Evolutionary conservation across 1,140 invertebrate species (phyloP), one percentile per base, ranked within the genome.

Genomic region (Diabrotica undecimpunctata): DNA sequence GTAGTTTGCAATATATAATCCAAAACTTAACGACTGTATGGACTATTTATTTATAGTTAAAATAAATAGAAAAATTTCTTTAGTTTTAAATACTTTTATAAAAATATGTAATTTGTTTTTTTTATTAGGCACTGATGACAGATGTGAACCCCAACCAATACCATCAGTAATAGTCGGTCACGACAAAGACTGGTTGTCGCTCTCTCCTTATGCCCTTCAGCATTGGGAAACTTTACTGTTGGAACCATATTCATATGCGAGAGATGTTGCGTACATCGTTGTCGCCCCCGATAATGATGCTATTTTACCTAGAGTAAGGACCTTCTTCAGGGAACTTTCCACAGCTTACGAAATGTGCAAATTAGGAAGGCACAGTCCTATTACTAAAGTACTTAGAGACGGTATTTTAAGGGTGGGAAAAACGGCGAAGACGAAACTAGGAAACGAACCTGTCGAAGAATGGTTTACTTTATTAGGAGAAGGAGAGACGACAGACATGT

Each of bases 141-240:
- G 94, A 55, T 96, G 94, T 80, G 95, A 97, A 75, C 96, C 96
- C 8, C 95, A 98, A 80, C 96, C 96, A 0, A 96, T 99, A 72
- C 96, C 96, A 7, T 91, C 93, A 5, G 81, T 98, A 14, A 85
- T 97, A 55, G 93, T 97, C 46, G 95, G 95, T 2, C 90, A 94
- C 80, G 96, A 98, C 71, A 91, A 94, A 73, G 96, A 99, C 79
- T 97, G 95, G 93, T 79, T 98, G 4, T 91, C 93, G 3, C 80
- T 98, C 25, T 94, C 95, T 9, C 96, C 96, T 0, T 94, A 95
- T 77, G 92, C 94, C 12, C 82, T 99, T 25, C 90, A 92, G 63
- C 95, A 93, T 74, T 98, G 96, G 96, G 96, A 98, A 78, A 94
- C 95, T 74, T 82, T 98, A 2, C 81, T 94, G 0, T 80, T 99